phyloP scores from a whole-genome alignment of 1,140 invertebrate genomes.

The Oncopeltus fasciatus region DNA sequence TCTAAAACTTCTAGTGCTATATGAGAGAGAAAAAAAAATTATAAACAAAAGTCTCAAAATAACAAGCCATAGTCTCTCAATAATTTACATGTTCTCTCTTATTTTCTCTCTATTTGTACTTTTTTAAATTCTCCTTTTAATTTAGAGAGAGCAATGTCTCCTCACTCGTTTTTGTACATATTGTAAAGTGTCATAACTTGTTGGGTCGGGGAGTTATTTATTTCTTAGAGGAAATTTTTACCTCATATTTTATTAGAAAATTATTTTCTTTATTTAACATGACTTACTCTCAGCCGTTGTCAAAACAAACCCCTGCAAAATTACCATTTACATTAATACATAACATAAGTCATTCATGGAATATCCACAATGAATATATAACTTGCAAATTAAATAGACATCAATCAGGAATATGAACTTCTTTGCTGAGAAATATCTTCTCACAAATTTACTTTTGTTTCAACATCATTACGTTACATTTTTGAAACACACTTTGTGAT shows the following conservation, averaged over 20 bases:
- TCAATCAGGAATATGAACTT: too few relatives aligned
- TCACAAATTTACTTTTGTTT: too few relatives aligned
- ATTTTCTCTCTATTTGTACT: neutral
- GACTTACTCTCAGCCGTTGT: neutral
- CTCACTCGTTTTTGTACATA: neutral
- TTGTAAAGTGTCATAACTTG: slow-evolving; percentile 3
- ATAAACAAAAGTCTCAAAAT: too few relatives aligned
- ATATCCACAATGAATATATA: neutral
- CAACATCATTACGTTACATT: too few relatives aligned
- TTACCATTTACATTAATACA: neutral
- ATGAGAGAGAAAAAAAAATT: too few relatives aligned
- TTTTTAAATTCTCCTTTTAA: neutral
- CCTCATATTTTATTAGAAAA: neutral
- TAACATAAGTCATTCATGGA: too few relatives aligned
- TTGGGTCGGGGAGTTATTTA: neutral
- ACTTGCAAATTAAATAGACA: neutral
- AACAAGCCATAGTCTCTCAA: slow-evolving; percentile 1
- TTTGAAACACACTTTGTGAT: too few relatives aligned
- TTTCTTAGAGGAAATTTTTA: neutral
- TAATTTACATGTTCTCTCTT: neutral
- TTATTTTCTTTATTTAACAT: neutral
- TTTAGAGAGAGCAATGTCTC: neutral
- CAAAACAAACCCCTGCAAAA: neutral
- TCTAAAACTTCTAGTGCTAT: neutral
- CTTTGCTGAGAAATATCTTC: too few relatives aligned